Evolutionary conservation across 2,113 vertebrate species (phyloP).

Genomic region (Neodontobutis hainanensis): DNA sequence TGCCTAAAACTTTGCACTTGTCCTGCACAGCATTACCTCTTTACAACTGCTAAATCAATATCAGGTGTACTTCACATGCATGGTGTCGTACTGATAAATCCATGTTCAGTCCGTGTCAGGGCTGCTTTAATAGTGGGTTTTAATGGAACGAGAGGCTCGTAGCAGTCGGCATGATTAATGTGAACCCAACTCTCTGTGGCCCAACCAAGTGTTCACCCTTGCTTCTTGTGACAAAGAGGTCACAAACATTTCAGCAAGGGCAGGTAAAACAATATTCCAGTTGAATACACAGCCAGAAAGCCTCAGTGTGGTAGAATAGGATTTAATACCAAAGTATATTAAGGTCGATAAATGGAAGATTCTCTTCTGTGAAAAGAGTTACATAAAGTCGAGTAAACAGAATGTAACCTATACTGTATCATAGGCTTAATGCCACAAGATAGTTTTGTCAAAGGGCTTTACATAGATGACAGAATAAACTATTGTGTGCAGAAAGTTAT

Average conservation of each 20-base stretch:
- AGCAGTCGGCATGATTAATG: constrained; percentile 41
- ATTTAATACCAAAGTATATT: neutral
- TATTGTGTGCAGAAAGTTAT: too few relatives aligned
- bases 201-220: constrained; percentile 27
- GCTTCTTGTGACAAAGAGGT: constrained; percentile 37
- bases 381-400: too few relatives aligned
- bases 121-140: neutral
- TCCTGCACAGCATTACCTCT: constrained; percentile 8
- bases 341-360: neutral
- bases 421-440: too few relatives aligned
- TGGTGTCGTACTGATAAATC: constrained; percentile 33
- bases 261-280: constrained; percentile 18
- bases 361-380: too few relatives aligned
- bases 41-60: constrained; percentile 29
- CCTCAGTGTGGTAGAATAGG: neutral
- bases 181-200: constrained; percentile 21
- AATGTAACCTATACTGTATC: too few relatives aligned
- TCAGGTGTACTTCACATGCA: constrained; percentile 25
- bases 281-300: neutral
- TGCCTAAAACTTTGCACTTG: constrained; percentile 23
- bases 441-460: too few relatives aligned
- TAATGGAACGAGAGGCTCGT: constrained; percentile 22
- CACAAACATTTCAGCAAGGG: constrained; percentile 28
- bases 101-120: constrained; percentile 1
- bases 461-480: too few relatives aligned